Conservation (phyloP, 2,113 vertebrate species). For the Albula glossodonta region DNA sequence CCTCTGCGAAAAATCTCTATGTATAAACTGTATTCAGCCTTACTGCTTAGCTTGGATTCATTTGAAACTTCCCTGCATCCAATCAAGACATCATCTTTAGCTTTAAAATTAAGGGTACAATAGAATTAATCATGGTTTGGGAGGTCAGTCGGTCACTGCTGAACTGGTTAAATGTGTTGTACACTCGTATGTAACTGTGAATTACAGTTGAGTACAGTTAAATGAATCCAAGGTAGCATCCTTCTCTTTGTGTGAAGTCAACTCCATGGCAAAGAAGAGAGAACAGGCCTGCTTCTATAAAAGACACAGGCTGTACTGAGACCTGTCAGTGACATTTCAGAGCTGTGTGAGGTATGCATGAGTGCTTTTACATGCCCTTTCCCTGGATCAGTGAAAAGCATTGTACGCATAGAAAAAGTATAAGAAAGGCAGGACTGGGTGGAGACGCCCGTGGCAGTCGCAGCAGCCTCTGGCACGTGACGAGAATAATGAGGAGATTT, state of each 20-base stretch:
- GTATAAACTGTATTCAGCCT: conserved; percentile 82
- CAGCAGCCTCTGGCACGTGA: conserved; percentile 48
- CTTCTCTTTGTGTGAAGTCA: neutral
- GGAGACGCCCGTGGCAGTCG: conserved; percentile 1
- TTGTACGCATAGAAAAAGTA: conserved; percentile 65
- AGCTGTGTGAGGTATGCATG: conserved; percentile 38
- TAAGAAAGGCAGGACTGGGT: conserved; percentile 33
- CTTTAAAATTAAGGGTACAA: no score
- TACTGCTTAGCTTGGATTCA: conserved; percentile 64
- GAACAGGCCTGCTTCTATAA: neutral
- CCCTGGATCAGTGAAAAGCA: conserved; percentile 56
- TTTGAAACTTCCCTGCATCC: no score
- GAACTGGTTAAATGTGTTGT: no score
- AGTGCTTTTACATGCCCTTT: conserved; percentile 55
- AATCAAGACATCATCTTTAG: no score
- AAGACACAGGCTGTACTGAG: neutral
- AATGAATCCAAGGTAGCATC: neutral
- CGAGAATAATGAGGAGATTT: conserved; percentile 47
- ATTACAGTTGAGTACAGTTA: neutral
- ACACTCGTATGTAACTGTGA: no score
- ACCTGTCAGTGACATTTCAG: neutral
- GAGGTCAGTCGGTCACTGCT: no score
- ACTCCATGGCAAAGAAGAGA: neutral
- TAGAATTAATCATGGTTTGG: no score
- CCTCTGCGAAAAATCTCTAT: conserved; percentile 80